Evolutionary conservation across 1,140 invertebrate genomes (phyloP), one percentile per base, ranked within the genome.

Genomic region (Drosophila seguyi): DNA sequence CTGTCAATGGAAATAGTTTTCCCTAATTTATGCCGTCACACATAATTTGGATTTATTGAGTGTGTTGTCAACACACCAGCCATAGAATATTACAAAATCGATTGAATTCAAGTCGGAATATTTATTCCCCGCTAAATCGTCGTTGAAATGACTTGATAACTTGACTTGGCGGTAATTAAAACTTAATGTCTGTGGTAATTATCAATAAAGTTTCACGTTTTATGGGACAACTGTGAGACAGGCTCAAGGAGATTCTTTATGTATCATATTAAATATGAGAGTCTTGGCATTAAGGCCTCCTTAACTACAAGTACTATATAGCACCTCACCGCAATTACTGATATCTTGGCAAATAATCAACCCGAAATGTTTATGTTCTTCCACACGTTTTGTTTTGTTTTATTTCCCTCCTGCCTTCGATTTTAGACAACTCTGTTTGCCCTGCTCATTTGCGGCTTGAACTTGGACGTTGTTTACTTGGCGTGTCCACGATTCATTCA

Each of bases 1-100:
- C 50, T 78, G 57, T 79, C 75, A 50, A 45, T 66, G 47, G 39
- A 67, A 84, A 67, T 39, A 67, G 47, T 44, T 38, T 69, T 29
- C 42, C 48, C 53, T 75, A 78, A 84, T 65, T 81, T 86, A 81
- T 75, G 69, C 53, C 55, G 55, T 72, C 69, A 75, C 60, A 86
- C 63, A 88, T 87, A 83, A 88, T 88, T 80, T 62, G 38, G 63
- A 88, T 87, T 87, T 87, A 87, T 87, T 87, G 72, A 50, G 34
- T 53, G 34, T 50, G 72, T 77, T 83, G 84, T 88, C 84, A 88
- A 74, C 84, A 74, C 84, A 80, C 76, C 50, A 52, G 62, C 44
- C 22, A 36, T 68, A 38, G 20, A 69, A 71, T 60, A 78, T 77
- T 78, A 69, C 52, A 60, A 63, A 60, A 56, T 58, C 36, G 44